phyloP scores from a whole-genome alignment of 2,113 vertebrate species.

The Turdus rufiventris region DNA sequence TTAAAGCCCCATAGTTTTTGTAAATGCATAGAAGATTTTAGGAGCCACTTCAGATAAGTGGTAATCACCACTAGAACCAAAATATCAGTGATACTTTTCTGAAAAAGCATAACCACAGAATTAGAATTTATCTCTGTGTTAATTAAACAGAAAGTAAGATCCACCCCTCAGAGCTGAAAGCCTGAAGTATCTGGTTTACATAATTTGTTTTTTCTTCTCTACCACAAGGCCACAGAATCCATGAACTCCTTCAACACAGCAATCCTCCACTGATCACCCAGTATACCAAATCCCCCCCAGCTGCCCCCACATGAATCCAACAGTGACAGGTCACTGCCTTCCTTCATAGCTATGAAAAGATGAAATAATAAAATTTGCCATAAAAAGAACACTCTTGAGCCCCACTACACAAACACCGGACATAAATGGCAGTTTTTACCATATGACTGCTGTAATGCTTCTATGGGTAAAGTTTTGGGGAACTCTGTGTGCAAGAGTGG shows the following conservation, averaged over 20 bases:
- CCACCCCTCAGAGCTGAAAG: not conserved
- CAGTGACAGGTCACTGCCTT: not conserved
- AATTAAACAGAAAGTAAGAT: not conserved
- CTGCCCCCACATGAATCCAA: accelerated
- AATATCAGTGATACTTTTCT: not conserved
- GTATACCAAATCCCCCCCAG: not conserved
- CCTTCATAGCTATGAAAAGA: not conserved
- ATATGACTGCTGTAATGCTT: not conserved
- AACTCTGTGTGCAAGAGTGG: not conserved
- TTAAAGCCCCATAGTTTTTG: not conserved
- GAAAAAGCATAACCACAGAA: not conserved
- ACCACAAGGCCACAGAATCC: not conserved
- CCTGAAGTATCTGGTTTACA: not conserved
- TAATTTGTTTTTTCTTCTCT: not conserved
- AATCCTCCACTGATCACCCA: not conserved
- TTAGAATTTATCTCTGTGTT: not conserved
- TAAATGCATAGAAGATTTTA: not conserved
- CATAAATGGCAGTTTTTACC: not conserved
- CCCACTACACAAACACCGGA: not conserved
- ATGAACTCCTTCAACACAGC: not conserved
- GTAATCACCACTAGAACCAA: not conserved
- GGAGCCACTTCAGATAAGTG: not conserved
- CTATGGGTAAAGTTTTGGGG: not conserved
- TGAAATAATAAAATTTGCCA: not conserved
- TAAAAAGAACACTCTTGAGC: not conserved